Base-by-base conservation (phyloP, 2,113 vertebrate species). In the Taxidea taxus region DNA sequence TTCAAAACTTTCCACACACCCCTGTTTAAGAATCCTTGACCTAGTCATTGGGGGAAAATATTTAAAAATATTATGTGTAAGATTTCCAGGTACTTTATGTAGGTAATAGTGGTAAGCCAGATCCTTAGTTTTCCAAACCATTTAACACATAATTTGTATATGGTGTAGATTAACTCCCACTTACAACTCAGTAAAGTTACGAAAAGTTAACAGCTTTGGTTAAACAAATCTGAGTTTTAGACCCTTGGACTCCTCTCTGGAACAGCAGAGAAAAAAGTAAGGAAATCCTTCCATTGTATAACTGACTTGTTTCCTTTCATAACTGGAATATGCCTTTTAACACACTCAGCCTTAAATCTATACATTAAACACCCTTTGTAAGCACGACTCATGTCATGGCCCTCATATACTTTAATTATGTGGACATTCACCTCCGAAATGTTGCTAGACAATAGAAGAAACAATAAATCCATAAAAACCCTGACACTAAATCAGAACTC, bases 221-320 rank as follows among this genome's bases (percentile, higher is more conserved):
- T 82, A 92, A 70, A 90, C 54, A 62, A 92, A 77, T 37, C 21
- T 51, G 39, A 62, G 29, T 60, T 88, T 82, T 51, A 68, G 75
- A 87, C 31, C 23, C 25, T 1, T 47, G n/a, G 39, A 92, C 2
- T 4, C 14, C 0, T 54, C 68, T 75, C 74, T 54, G 64, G 49
- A 95, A 93, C 27, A 60, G 47, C 12, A 90, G 85, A 13, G 47
- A 25, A 27, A 83, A 95, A 96, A 54, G 82, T 70, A 84, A 92
- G 93, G 93, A 94, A 85, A 94, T 95, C 89, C 90, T 97, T 94
- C 56, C 62, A 95, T 85, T 93, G 96, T 93, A 7, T 78, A 94
- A 47, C 29, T 34, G 64, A 15, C 6, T 82, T 42, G 2, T n/a
- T 95, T 96, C 44, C 81, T 96, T 62, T 37, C n/a, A 74, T 16